Evolutionary conservation across 2,797 vertebrate species (phyloP).

Genomic region (Pseudochirops cupreus): DNA sequence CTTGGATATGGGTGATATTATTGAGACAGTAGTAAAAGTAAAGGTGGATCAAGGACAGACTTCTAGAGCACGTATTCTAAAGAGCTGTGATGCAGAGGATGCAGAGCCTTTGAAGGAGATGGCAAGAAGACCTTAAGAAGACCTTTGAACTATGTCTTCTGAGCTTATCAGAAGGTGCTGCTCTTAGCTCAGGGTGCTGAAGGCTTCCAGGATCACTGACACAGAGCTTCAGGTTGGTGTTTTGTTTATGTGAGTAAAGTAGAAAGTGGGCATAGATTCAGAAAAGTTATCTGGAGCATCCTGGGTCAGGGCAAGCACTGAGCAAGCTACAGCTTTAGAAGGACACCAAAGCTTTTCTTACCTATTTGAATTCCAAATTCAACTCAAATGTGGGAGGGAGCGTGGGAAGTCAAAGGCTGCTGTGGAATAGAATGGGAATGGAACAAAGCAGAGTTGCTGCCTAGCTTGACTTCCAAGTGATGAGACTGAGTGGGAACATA

Average conservation of each 20-base stretch:
- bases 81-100: not conserved
- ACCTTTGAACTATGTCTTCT: not conserved
- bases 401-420: conserved; percentile 54
- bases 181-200: not conserved
- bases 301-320: not conserved
- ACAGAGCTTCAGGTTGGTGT: not conserved
- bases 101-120: not conserved
- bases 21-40: not conserved
- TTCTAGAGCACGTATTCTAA: not conserved
- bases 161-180: not conserved
- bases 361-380: conserved; percentile 53
- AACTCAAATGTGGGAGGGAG: conserved; percentile 56
- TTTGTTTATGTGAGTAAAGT: not conserved
- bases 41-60: not conserved
- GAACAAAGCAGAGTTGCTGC: not conserved
- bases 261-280: not conserved
- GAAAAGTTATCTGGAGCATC: not conserved
- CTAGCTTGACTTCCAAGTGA: not conserved
- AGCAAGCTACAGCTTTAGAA: conserved; percentile 1
- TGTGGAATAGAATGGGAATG: conserved; percentile 43
- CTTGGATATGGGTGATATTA: not conserved
- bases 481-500: not conserved
- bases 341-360: not conserved
- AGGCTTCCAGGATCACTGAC: not conserved
- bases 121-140: not conserved